phyloP scores from a whole-genome alignment of 2,113 vertebrate genomes.

The Amazona vittata region DNA sequence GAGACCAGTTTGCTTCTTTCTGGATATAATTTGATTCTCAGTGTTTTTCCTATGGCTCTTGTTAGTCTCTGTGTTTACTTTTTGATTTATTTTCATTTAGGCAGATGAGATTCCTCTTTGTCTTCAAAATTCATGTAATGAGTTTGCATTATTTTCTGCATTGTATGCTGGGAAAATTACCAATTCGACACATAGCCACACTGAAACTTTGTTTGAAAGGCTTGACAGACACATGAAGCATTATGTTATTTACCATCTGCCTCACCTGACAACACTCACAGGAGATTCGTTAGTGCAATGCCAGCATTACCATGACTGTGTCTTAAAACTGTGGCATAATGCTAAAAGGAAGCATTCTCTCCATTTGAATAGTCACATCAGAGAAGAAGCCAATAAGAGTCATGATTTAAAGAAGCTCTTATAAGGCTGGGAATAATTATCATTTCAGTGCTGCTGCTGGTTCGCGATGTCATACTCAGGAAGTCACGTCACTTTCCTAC shows the following conservation, averaged over 20 bases:
- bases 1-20: not conserved
- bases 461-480: not conserved
- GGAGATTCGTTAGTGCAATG: not conserved
- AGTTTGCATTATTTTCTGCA: conserved; percentile 25
- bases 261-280: not conserved
- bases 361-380: not conserved
- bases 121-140: not conserved
- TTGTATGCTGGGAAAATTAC: not conserved
- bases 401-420: not conserved
- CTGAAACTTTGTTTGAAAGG: not conserved
- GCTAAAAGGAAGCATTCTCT: not conserved
- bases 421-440: not conserved
- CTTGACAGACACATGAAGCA: not conserved
- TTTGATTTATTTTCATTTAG: not conserved
- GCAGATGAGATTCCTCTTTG: conserved; percentile 30
- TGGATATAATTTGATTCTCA: not conserved
- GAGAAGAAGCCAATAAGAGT: not conserved
- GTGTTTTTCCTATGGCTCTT: not conserved
- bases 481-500: conserved; percentile 8
- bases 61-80: not conserved
- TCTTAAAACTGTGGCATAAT: not conserved
- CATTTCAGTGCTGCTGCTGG: not conserved
- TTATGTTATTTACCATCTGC: not conserved
- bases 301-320: not conserved
- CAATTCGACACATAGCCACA: not conserved